phyloP scores from a whole-genome alignment of 2,113 vertebrate genomes.

The Grammomys dolichurus region DNA sequence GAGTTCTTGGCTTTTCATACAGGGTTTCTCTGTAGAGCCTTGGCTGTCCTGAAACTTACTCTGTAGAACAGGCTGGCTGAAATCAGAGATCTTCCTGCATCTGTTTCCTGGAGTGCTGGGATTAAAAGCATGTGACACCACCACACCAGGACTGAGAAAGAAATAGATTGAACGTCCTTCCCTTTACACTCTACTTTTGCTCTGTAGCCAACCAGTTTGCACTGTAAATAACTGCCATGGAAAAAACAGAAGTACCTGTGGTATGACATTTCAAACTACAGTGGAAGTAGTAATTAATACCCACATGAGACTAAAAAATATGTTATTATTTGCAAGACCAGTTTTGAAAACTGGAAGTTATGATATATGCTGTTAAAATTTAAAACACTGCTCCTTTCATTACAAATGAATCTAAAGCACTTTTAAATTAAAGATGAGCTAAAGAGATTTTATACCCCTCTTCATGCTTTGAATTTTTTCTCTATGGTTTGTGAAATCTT shows the following conservation, averaged over 20 bases:
- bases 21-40: background rate
- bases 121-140: background rate
- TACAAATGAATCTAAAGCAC: background rate
- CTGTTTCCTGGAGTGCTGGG: background rate
- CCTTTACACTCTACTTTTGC: background rate
- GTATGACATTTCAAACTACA: background rate
- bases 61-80: too few relatives aligned
- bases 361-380: conserved; percentile 1
- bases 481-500: background rate
- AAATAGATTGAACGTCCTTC: background rate
- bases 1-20: background rate
- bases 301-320: background rate
- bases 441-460: background rate
- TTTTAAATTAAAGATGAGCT: conserved; percentile 22
- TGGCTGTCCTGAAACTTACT: background rate
- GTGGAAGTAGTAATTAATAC: background rate
- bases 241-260: background rate
- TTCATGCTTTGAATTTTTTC: background rate
- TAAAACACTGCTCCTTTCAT: background rate
- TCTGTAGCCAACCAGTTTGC: background rate
- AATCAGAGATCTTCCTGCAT: background rate
- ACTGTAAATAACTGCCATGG: background rate
- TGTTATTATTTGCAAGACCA: conserved; percentile 3
- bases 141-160: background rate
- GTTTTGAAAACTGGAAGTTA: background rate